Evolutionary conservation across 2,888 invertebrate genomes (phyloP).

Genomic region (Ennomos fuscantarius): DNA sequence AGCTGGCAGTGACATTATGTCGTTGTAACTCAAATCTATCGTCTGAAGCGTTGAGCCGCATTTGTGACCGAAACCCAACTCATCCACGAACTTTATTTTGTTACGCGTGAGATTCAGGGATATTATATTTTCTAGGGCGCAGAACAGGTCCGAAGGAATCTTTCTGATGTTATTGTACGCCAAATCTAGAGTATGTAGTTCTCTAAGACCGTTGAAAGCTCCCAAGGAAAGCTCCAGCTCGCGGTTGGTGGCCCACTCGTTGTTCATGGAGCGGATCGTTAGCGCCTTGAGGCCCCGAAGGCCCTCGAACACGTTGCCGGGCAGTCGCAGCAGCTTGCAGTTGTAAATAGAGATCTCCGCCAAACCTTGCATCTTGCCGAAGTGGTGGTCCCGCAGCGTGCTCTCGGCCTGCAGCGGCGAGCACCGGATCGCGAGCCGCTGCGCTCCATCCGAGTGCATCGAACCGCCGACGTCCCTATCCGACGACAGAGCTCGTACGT

Average conservation of each 20-base stretch:
- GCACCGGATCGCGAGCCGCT: conserved; percentile 90
- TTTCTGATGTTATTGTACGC: conserved; percentile 92
- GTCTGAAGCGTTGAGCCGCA: conserved; percentile 90
- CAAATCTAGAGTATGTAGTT: conserved; percentile 91
- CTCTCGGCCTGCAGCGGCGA: conserved; percentile 87
- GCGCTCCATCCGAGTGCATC: conserved; percentile 89
- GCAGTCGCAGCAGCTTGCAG: conserved; percentile 92
- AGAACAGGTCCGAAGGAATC: conserved; percentile 92
- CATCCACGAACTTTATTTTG: conserved; percentile 91
- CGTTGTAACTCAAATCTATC: conserved; percentile 93
- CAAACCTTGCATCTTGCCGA: conserved; percentile 90
- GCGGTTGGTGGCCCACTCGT: conserved; percentile 89
- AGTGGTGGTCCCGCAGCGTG: conserved; percentile 89
- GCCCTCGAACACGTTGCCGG: conserved; percentile 92
- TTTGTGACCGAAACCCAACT: conserved; percentile 88
- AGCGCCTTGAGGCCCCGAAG: conserved; percentile 91
- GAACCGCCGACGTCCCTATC: conserved; percentile 87
- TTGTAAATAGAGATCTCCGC: conserved; percentile 90
- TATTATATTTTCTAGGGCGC: conserved; percentile 91
- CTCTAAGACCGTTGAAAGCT: conserved; percentile 90
- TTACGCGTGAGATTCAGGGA: conserved; percentile 94
- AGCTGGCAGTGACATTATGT: conserved; percentile 89
- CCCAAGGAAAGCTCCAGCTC: conserved; percentile 89
- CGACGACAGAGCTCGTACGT: conserved; percentile 89
- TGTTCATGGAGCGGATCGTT: conserved; percentile 91